Conservation (phyloP, 1,140 invertebrate genomes). For the Pectinophora gossypiella region DNA sequence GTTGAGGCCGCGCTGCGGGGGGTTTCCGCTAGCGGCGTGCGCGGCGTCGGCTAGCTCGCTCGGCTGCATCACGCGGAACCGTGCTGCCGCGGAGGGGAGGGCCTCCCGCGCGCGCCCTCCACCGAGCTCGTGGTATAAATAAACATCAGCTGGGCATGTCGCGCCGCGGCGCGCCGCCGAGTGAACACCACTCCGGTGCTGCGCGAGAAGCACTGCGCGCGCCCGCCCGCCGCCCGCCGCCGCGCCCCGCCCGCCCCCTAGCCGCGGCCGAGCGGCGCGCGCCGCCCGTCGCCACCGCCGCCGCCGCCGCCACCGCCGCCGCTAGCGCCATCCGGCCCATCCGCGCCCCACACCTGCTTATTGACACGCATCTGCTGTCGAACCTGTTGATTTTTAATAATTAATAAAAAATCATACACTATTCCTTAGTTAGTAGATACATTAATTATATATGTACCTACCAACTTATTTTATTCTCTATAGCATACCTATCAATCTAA, state of each 20-base stretch:
- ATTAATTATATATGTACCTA: too few species aligned
- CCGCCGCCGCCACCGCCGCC: constrained; percentile 14
- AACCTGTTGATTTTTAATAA: neutral
- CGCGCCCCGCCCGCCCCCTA: constrained; percentile 19
- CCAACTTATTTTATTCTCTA: too few species aligned
- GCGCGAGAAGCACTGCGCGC: constrained; percentile 68
- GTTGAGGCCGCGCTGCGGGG: constrained; percentile 81
- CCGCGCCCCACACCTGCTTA: neutral
- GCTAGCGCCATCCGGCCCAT: neutral
- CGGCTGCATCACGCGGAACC: constrained; percentile 70
- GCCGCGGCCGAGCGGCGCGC: constrained; percentile 23
- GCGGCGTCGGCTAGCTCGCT: constrained; percentile 74
- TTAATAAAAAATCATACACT: neutral
- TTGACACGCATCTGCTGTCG: neutral
- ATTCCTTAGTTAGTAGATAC: too few species aligned
- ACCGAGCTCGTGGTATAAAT: constrained; percentile 76
- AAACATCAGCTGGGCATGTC: constrained; percentile 75
- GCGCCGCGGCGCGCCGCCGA: constrained; percentile 72
- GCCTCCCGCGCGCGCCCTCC: constrained; percentile 70
- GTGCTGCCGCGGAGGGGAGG: constrained; percentile 70
- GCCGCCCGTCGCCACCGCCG: constrained; percentile 9
- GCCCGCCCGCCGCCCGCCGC: constrained; percentile 39
- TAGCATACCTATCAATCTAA: too few species aligned
- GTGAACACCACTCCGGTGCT: constrained; percentile 75
- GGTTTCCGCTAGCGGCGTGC: constrained; percentile 79